phyloP scores from a whole-genome alignment of 2,113 vertebrate genomes.

The Loxodonta africana region DNA sequence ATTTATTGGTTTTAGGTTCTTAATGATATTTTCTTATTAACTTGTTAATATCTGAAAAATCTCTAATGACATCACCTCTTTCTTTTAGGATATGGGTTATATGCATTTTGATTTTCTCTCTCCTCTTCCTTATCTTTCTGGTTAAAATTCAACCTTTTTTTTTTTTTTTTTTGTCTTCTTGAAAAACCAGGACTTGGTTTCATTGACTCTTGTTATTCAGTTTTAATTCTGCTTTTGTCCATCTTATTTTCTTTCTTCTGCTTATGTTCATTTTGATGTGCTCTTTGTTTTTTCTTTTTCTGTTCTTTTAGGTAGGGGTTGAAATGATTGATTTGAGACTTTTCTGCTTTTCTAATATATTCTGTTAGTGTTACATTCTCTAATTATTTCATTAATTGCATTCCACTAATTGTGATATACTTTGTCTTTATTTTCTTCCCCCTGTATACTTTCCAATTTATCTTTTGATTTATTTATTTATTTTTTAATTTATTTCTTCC shows the following conservation, averaged over 20 bases:
- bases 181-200: background rate
- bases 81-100: background rate
- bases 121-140: background rate
- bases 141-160: background rate
- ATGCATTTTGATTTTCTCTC: background rate
- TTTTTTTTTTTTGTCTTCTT: background rate
- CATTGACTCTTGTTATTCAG: background rate
- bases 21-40: background rate
- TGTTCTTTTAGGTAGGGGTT: background rate
- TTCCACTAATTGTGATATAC: background rate
- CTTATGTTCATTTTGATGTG: background rate
- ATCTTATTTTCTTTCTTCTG: background rate
- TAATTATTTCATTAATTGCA: background rate
- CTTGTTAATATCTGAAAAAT: background rate
- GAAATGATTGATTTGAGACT: background rate
- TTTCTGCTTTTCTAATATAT: background rate
- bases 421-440: background rate
- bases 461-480: background rate
- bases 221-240: background rate
- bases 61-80: background rate
- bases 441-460: background rate
- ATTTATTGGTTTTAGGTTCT: background rate
- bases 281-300: background rate
- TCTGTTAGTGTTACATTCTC: background rate
- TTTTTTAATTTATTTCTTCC: background rate